Conservation (phyloP, 2,113 vertebrate species). For the Tapirus terrestris region DNA sequence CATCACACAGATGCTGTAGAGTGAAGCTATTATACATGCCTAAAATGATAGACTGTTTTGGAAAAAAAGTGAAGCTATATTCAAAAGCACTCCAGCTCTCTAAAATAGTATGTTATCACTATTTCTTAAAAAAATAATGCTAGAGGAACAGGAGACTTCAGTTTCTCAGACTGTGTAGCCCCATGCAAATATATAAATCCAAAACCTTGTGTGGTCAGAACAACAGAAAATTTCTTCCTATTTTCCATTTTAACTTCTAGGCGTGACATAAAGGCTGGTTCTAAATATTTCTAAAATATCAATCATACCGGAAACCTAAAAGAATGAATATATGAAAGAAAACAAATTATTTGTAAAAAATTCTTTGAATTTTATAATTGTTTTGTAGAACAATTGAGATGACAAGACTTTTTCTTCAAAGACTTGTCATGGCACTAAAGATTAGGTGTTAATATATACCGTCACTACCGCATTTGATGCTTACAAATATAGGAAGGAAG, state of each 20-base stretch:
- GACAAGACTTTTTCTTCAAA: not conserved
- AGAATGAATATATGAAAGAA: not conserved
- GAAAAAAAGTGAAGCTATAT: not conserved
- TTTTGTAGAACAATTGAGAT: not conserved
- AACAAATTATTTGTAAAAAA: not conserved
- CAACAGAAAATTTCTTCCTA: not conserved
- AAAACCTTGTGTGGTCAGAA: not conserved
- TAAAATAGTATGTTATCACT: not conserved
- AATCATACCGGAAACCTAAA: not conserved
- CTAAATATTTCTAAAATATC: not conserved
- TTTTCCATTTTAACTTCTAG: slow-evolving; percentile 28
- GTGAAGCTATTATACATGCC: not conserved
- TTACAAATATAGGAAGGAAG: not conserved
- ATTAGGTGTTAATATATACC: not conserved
- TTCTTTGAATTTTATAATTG: not conserved
- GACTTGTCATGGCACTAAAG: not conserved
- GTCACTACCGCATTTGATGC: not conserved
- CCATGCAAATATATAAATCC: not conserved
- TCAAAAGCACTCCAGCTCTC: not conserved
- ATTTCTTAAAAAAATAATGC: not conserved
- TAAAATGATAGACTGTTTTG: not conserved
- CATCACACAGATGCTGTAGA: not conserved
- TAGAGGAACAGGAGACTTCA: not conserved
- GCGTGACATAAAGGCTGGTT: not conserved
- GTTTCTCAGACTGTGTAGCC: not conserved